A percentile compares a stretch with the other conserved stretches of the same genome.
Conservation (phyloP, 37 sponge, comb jelly and placozoan species). For the Amphimedon queenslandica region DNA sequence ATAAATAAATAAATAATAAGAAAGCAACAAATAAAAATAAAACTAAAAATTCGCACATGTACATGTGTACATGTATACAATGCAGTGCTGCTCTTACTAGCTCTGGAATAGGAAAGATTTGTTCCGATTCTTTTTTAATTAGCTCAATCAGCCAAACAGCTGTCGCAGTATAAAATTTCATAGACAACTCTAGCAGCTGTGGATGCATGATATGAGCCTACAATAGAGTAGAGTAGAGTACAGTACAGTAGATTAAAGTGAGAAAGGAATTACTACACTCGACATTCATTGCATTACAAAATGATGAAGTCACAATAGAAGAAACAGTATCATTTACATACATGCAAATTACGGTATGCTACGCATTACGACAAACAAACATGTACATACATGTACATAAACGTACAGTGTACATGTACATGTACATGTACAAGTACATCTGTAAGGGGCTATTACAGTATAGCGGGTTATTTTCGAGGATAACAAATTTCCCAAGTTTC, state of each 20-base stretch:
- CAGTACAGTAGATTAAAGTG: not conserved
- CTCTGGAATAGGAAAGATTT: slow-evolving; percentile 22
- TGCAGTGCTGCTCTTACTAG: slow-evolving; percentile 1
- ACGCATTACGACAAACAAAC: slow-evolving; percentile 3
- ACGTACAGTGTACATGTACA: too few relatives aligned
- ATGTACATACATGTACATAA: slow-evolving; percentile 2
- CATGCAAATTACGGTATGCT: not conserved
- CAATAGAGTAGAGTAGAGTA: slow-evolving; percentile 11
- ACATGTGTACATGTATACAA: too few relatives aligned
- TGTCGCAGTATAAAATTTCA: slow-evolving; percentile 38
- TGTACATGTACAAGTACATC: too few relatives aligned
- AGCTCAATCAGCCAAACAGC: slow-evolving; percentile 57
- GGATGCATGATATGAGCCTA: slow-evolving; percentile 41
- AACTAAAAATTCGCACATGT: too few relatives aligned
- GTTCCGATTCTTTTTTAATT: not conserved
- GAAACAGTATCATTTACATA: not conserved
- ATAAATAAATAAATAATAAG: not conserved
- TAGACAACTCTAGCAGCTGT: slow-evolving; percentile 21
- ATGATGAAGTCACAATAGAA: not conserved
- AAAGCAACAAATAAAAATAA: too few relatives aligned
- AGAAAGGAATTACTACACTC: too few relatives aligned
- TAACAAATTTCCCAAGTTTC: too few relatives aligned
- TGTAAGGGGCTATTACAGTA: too few relatives aligned
- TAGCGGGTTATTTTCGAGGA: too few relatives aligned
- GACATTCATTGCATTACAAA: too few relatives aligned